Evolutionary conservation across 2,888 invertebrate species (phyloP).

Genomic region (Idaea aversata): DNA sequence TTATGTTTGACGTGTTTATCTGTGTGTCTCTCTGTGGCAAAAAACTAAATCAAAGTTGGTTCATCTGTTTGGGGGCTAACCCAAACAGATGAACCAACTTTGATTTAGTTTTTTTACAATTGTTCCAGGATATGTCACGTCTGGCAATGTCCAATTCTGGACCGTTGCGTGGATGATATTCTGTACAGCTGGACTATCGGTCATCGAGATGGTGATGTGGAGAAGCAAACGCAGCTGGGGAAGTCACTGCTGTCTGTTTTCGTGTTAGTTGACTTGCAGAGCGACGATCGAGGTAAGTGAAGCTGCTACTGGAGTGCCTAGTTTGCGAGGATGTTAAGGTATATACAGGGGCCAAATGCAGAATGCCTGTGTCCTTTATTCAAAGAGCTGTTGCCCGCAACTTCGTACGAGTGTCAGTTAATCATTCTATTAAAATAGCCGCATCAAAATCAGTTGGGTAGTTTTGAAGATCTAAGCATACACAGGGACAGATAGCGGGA

Average conservation of each 20-base stretch:
- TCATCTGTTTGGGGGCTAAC: too few species aligned
- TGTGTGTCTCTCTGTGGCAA: too few species aligned
- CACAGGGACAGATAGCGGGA: too few species aligned
- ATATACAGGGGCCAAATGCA: too few species aligned
- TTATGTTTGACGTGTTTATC: too few species aligned
- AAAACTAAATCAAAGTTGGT: too few species aligned
- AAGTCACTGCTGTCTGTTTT: slow-evolving; percentile 74
- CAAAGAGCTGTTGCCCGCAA: too few species aligned
- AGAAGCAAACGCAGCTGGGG: slow-evolving; percentile 62
- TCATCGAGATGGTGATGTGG: slow-evolving; percentile 62
- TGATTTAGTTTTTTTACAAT: background rate
- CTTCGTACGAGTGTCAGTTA: too few species aligned
- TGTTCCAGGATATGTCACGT: slow-evolving; percentile 64
- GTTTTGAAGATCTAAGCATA: too few species aligned
- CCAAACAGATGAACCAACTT: background rate
- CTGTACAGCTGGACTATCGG: slow-evolving; percentile 78
- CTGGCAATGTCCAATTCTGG: slow-evolving; percentile 78
- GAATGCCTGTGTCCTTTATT: background rate
- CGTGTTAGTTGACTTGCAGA: slow-evolving; percentile 72
- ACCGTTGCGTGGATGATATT: slow-evolving; percentile 70
- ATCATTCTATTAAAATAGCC: too few species aligned
- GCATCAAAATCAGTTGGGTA: too few species aligned
- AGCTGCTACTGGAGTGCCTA: background rate
- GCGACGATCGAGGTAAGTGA: slow-evolving; percentile 54
- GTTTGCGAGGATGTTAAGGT: background rate